phyloP scores from a whole-genome alignment of 2,888 invertebrate genomes.

The Perizoma affinitatum region DNA sequence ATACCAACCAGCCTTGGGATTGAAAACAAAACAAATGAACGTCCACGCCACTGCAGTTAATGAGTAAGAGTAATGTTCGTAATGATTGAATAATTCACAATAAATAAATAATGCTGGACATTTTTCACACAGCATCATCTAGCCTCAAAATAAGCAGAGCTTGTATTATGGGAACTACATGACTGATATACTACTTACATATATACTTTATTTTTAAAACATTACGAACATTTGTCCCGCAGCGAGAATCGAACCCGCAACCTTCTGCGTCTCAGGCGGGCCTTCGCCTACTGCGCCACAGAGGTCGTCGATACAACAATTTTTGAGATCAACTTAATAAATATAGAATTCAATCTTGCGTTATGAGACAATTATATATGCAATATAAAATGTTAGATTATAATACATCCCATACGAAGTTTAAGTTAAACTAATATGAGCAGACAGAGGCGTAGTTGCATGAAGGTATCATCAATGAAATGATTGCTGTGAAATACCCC shows the following conservation, averaged over 20 bases:
- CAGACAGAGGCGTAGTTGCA: conserved; percentile 41
- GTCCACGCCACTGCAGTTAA: conserved; percentile 37
- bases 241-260: no score
- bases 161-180: no score
- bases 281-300: no score
- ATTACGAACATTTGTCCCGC: no score
- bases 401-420: conserved; percentile 51
- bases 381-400: conserved; percentile 42
- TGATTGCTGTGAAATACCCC: conserved; percentile 16
- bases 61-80: conserved; percentile 40
- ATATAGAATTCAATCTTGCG: conserved; percentile 24
- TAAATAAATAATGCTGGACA: no score
- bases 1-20: conserved; percentile 41
- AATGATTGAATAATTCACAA: conserved; percentile 29
- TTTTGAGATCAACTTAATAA: conserved; percentile 45
- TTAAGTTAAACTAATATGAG: conserved; percentile 47
- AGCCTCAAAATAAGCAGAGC: no score
- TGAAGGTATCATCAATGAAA: conserved; percentile 44
- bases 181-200: no score
- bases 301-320: no score
- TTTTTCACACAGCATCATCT: no score
- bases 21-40: conserved; percentile 37
- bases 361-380: conserved; percentile 35
- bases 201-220: no score
- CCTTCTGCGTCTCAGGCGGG: no score